Base-by-base conservation (phyloP, 2,113 vertebrate genomes). In the Eulacestoma nigropectus region DNA sequence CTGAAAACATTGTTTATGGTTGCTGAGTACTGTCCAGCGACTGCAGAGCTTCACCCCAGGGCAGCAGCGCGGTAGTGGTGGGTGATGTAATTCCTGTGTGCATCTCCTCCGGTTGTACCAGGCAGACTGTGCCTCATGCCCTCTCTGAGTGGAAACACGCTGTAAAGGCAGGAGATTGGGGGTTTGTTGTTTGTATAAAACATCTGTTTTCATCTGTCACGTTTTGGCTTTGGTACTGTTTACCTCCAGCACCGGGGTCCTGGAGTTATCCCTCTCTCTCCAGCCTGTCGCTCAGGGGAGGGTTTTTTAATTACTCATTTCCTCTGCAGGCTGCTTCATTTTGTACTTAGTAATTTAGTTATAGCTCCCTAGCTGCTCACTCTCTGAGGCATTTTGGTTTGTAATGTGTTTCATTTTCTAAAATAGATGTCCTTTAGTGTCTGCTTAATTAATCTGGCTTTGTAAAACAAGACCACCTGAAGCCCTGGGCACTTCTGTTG, bases 251-350 rank as follows among this genome's bases (percentile, higher is more conserved):
- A 33, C 27, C 41, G 42, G 70, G 73, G 83, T 96, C 95, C 70
- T 16, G 55, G 21, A 92, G 73, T 80, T 75, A 82, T 16, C 60
- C 80, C 75, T 87, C 56, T 75, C 87, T 87, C 16, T 0, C 75
- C 65, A 83, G 78, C 82, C 82, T 93, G n/a, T 82, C 27, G 91
- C 79, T 95, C 46, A 63, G 89, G 82, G 88, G 94, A 94, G 63
- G 90, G 52, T 89, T 83, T 92, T 91, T 95, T 89, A 95, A 95
- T 96, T 95, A 94, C 97, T 94, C 93, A 77, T 96, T 98, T 97
- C 87, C 92, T 97, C 84, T 84, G 57, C 46, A 72, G 86, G 78
- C 95, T 93, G 93, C 97, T 97, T 97, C 96, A 93, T 97, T 97
- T 95, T 91, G 89, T 94, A 44, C 64, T 84, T 77, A 26, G 88